Percentiles rank a stretch among this genome's conserved stretches.
phyloP scores from a whole-genome alignment of 2,797 vertebrate genomes.

The Yasuhikotakia modesta region DNA sequence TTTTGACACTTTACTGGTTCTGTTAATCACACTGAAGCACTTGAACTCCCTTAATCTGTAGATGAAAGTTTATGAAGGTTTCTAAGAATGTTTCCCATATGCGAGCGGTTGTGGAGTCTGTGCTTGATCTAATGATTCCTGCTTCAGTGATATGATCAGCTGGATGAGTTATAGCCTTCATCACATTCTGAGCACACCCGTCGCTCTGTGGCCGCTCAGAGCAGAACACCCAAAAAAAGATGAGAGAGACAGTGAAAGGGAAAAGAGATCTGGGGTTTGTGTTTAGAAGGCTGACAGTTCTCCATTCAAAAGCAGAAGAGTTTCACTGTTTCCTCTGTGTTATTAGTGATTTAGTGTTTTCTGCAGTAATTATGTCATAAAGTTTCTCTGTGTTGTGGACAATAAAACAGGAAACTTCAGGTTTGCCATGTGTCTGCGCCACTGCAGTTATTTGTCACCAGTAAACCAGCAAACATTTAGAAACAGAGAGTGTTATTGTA shows the following conservation, averaged over 20 bases:
- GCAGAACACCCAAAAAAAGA: background rate
- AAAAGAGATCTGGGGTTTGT: constrained; percentile 1
- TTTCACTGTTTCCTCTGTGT: background rate
- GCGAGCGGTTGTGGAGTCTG: constrained; percentile 72
- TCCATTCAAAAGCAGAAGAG: background rate
- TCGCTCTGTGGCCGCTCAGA: constrained; percentile 47
- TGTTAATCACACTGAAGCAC: constrained; percentile 51
- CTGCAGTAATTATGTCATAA: background rate
- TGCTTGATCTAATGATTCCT: constrained; percentile 76
- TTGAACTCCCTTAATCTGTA: constrained; percentile 63
- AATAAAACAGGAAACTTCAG: background rate
- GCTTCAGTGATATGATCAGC: constrained; percentile 76
- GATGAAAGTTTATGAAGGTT: constrained; percentile 79
- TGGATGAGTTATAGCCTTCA: constrained; percentile 74
- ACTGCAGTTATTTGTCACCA: constrained; percentile 9
- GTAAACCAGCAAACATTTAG: background rate
- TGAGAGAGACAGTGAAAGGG: background rate
- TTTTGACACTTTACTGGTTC: constrained; percentile 19
- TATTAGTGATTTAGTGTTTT: constrained; percentile 26
- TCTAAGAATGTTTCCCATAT: constrained; percentile 79
- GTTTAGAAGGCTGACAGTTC: background rate
- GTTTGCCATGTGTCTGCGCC: constrained; percentile 4
- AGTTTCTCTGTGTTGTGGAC: background rate
- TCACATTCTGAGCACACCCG: constrained; percentile 78
- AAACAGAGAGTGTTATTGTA: constrained; percentile 9